Conservation (phyloP, 2,113 vertebrate species). For the Clarias magur region DNA sequence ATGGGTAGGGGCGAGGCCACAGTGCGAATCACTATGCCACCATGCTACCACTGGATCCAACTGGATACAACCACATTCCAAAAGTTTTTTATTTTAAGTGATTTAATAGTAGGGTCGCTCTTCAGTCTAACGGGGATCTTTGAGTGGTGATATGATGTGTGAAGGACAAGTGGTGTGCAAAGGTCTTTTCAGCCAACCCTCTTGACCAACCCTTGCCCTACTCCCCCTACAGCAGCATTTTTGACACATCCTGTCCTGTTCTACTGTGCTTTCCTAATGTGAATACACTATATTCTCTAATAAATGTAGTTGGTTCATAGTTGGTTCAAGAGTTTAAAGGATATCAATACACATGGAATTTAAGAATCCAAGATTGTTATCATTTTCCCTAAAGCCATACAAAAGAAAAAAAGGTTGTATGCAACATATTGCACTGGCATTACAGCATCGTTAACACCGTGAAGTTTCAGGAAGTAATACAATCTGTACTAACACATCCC, state of each 20-base stretch:
- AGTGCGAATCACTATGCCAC: too few relatives aligned
- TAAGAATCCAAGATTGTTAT: slow-evolving; percentile 7
- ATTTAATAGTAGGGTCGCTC: neutral
- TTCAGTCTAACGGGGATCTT: neutral
- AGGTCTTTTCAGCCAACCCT: neutral
- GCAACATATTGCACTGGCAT: slow-evolving; percentile 15
- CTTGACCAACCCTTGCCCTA: neutral
- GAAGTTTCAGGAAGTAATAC: neutral
- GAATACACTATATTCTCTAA: neutral
- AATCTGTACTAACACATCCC: neutral
- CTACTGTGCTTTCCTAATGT: neutral
- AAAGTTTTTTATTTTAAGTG: too few relatives aligned
- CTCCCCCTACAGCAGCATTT: neutral
- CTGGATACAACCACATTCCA: too few relatives aligned
- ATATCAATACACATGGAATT: neutral
- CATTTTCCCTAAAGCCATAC: slow-evolving; percentile 29
- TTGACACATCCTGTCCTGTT: neutral
- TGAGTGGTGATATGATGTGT: neutral
- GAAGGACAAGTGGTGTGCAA: neutral
- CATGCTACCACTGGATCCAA: too few relatives aligned
- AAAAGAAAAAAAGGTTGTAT: neutral
- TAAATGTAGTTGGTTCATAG: neutral
- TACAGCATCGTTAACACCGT: neutral
- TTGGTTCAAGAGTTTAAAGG: neutral
- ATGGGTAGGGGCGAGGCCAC: too few relatives aligned